phyloP scores from a whole-genome alignment of 2,888 invertebrate species.

The Periphyllus acericola region DNA sequence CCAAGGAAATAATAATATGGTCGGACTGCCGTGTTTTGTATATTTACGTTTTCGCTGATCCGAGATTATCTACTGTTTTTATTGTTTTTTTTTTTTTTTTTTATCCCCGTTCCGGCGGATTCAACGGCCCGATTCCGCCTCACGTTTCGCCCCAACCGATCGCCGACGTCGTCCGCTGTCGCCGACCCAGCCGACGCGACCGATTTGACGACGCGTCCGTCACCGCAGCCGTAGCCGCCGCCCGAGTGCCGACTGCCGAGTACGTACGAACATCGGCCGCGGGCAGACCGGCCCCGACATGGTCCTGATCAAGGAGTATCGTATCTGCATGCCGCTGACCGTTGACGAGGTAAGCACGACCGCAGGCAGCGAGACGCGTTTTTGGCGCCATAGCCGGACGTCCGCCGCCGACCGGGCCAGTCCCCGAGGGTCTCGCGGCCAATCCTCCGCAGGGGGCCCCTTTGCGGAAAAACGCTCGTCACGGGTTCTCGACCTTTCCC shows the following conservation, averaged over 20 bases:
- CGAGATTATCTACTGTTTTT: constrained; percentile 37
- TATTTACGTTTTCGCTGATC: constrained; percentile 50
- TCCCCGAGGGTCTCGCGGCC: not conserved
- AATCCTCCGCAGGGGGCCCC: not conserved
- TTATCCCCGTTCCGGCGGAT: not conserved
- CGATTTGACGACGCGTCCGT: not conserved
- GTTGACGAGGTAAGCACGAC: constrained; percentile 81
- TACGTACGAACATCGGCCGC: not conserved
- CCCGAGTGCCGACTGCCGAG: not conserved
- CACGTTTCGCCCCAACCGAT: too few relatives aligned
- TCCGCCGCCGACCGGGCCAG: not conserved
- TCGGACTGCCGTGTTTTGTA: constrained; percentile 53
- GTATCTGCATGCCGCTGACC: constrained; percentile 91
- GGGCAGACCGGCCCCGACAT: constrained; percentile 68
- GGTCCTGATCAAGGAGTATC: constrained; percentile 88
- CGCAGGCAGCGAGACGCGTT: not conserved
- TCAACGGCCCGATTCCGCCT: too few relatives aligned
- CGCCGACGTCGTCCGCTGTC: too few relatives aligned
- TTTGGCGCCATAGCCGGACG: constrained; percentile 34
- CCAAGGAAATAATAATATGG: constrained; percentile 35
- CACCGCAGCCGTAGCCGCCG: not conserved
- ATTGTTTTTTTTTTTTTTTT: constrained; percentile 25
- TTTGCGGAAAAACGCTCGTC: not conserved
- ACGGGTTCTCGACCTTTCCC: not conserved
- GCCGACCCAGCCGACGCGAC: not conserved